These are phyloP conservation scores for Burhinus bistriatus DNA, from an alignment of 2,113 vertebrate species.

Conservation along the genomic window DNA sequence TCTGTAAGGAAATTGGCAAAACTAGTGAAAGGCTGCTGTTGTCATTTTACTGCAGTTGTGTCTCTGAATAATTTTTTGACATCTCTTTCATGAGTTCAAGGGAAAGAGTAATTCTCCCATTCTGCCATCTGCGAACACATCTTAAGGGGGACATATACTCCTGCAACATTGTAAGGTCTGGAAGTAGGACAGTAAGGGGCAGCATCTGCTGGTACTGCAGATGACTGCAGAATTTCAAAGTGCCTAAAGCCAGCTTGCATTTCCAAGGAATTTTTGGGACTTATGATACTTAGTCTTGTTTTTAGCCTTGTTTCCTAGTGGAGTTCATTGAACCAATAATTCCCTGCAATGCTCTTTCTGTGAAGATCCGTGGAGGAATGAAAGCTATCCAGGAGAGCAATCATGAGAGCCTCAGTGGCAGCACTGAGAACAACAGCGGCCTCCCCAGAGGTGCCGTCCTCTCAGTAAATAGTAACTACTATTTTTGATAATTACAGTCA, in stretches of 20 bases:
- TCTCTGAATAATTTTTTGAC: background rate
- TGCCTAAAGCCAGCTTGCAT: background rate
- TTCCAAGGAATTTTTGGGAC: background rate
- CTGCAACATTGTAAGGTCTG: background rate
- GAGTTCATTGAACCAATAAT: background rate
- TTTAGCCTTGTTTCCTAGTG: background rate
- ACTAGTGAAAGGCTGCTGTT: background rate
- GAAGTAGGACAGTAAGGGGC: background rate
- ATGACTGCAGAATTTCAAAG: background rate
- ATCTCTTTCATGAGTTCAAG: background rate
- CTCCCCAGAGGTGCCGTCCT: background rate
- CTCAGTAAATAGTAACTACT: background rate
- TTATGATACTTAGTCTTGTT: background rate
- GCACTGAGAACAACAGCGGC: background rate
- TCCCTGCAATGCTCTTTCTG: background rate
- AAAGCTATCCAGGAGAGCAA: background rate
- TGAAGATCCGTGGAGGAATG: background rate
- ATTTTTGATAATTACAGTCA: background rate
- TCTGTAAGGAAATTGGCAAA: background rate
- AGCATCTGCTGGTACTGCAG: background rate
- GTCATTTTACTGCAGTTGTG: background rate
- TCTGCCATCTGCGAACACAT: background rate
- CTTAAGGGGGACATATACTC: background rate
- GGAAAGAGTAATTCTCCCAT: background rate
- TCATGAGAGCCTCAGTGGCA: background rate